These are phyloP conservation scores for Cryptocephalus moraei DNA, from an alignment of 2,888 invertebrate genomes.

Conservation along the genomic window DNA sequence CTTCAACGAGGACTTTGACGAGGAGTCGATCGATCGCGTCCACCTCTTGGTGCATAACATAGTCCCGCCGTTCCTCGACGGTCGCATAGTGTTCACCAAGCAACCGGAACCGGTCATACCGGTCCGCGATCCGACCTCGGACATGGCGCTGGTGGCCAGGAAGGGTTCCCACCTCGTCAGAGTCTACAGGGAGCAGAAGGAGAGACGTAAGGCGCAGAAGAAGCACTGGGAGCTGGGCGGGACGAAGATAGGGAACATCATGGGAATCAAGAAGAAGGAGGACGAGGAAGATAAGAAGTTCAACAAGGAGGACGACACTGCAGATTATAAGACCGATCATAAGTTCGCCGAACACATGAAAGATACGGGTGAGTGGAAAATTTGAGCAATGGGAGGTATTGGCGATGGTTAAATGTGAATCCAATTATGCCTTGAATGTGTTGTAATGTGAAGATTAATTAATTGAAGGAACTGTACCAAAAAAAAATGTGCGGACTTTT, in stretches of 20 bases:
- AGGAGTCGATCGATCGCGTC: slow-evolving; percentile 89
- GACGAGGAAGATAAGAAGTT: slow-evolving; percentile 62
- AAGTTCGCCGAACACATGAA: slow-evolving; percentile 95
- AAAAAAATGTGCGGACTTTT: too few species aligned
- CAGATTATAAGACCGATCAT: slow-evolving; percentile 86
- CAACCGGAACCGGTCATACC: slow-evolving; percentile 99
- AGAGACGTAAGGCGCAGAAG: slow-evolving; percentile 91
- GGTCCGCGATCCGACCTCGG: slow-evolving; percentile 89
- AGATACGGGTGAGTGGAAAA: slow-evolving; percentile 39
- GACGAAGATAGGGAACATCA: slow-evolving; percentile 90
- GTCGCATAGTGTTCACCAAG: slow-evolving; percentile 97
- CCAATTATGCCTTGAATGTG: too few species aligned
- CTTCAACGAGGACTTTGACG: slow-evolving; percentile 87
- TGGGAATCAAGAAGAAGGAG: slow-evolving; percentile 82
- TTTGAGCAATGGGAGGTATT: too few species aligned
- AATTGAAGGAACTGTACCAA: too few species aligned
- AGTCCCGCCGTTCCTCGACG: slow-evolving; percentile 97
- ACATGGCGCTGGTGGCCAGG: slow-evolving; percentile 92
- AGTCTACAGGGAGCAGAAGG: slow-evolving; percentile 89
- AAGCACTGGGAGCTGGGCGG: slow-evolving; percentile 99
- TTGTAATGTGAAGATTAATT: too few species aligned
- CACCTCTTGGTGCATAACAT: slow-evolving; percentile 96
- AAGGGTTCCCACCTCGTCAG: slow-evolving; percentile 90
- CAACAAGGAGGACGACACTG: slow-evolving; percentile 57
- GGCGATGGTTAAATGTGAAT: too few species aligned